Evolutionary conservation across 2,888 invertebrate species (phyloP), one percentile per base, ranked within the genome.

Genomic region (Axea sp.): DNA sequence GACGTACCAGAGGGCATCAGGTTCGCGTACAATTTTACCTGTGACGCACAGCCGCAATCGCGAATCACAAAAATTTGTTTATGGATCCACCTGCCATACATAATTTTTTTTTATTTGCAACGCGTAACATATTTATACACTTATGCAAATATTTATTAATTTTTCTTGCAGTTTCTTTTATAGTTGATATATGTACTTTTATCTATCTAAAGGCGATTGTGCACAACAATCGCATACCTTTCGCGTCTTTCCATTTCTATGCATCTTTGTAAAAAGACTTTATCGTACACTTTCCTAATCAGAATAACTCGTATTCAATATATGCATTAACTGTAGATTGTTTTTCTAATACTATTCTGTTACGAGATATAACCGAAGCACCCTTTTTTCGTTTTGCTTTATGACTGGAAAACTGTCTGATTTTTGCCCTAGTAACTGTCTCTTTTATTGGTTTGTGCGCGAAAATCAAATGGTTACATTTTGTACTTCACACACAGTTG

Each of bases 91-190:
- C 28, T 39, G 14, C 35, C 15, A n/a, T n/a, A n/a, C n/a, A n/a
- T 31, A 1, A 9, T 26, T 49, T 35, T 7, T 35, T 5, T 41
- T 53, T 28, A 37, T 35, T 49, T 59, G 47, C 47, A 67, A 73
- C 67, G 73, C 55, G 12, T 62, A 73, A 67, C 73, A 73, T 74
- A 74, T 74, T 55, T 74, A 65, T 71, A 74, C 74, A 74, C 74
- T 69, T 59, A 74, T 69, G 41, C 39, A 65, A 60, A 69, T 65
- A 69, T 57, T 64, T 12, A 45, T 59, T 68, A 59, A 62, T 64
- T 64, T 60, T 19, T 67, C 53, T 57, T 53, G 31, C 43, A 53
- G 41, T 47, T 45, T 60, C 22, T 24, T 57, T 64, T 45, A 69
- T 53, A 57, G 39, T 59, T 64, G 62, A 64, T 64, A 64, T 64